phyloP scores from a whole-genome alignment of 2,113 vertebrate species.

The Microcebus murinus region DNA sequence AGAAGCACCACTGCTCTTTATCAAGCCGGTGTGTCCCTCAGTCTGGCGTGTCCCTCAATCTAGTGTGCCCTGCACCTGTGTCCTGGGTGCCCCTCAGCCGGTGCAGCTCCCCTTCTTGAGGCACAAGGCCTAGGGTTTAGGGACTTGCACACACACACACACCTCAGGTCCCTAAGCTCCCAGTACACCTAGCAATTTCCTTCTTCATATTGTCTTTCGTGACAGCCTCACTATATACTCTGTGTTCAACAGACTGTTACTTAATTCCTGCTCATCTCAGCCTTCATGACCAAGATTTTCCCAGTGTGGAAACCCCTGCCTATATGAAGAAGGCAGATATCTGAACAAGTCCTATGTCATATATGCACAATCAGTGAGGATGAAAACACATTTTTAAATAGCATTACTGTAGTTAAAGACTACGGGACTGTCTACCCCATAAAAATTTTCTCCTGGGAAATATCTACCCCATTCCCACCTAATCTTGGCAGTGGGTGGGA shows the following conservation, averaged over 20 bases:
- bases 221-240: not conserved
- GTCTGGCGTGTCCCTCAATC: not conserved
- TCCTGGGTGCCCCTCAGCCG: not conserved
- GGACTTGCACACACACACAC: not conserved
- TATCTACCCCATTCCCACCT: no score
- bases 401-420: not conserved
- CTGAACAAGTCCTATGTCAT: not conserved
- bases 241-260: not conserved
- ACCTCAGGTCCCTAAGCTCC: not conserved
- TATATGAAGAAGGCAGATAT: not conserved
- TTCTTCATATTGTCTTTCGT: not conserved
- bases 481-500: not conserved
- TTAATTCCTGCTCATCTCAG: not conserved
- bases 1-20: fast-evolving
- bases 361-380: not conserved
- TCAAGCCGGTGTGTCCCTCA: not conserved
- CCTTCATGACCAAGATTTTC: not conserved
- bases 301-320: not conserved
- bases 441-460: not conserved
- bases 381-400: not conserved
- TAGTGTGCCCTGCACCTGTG: no score
- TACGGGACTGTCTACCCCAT: not conserved
- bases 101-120: not conserved
- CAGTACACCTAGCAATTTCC: not conserved
- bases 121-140: not conserved